Evolutionary conservation across 2,797 vertebrate species (phyloP).

Genomic region (Cephalopachus bancanus): DNA sequence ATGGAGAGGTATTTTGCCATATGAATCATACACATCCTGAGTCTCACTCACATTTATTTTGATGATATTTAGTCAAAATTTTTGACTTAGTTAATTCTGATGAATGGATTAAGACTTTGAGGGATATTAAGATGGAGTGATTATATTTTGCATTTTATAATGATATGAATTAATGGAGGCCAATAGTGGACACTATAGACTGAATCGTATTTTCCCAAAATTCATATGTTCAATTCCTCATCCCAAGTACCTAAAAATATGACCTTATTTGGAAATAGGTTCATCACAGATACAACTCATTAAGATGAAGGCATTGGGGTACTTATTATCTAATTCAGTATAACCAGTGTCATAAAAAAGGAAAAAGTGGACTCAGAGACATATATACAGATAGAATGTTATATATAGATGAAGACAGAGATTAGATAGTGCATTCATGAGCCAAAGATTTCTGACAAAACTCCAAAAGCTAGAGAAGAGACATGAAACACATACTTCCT

Average conservation of each 20-base stretch:
- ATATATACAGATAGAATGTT: not conserved
- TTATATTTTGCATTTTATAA: not conserved
- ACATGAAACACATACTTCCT: not conserved
- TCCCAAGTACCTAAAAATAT: not conserved
- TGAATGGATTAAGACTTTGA: not conserved
- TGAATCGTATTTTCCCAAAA: not conserved
- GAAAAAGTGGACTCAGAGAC: not conserved
- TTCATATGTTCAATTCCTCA: not conserved
- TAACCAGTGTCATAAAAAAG: not conserved
- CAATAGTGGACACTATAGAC: not conserved
- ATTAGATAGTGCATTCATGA: not conserved
- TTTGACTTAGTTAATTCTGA: not conserved
- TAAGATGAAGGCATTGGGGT: not conserved
- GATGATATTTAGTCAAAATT: not conserved
- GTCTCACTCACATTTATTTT: not conserved
- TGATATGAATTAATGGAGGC: not conserved
- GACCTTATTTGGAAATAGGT: not conserved
- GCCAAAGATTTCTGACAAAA: not conserved
- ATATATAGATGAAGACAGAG: not conserved
- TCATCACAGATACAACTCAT: not conserved
- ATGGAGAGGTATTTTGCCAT: not conserved
- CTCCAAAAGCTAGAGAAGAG: not conserved
- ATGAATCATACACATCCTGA: not conserved
- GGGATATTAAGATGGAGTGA: not conserved
- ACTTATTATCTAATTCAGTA: not conserved